Conservation (phyloP, 2,888 invertebrate genomes). For the Melanargia galathea region DNA sequence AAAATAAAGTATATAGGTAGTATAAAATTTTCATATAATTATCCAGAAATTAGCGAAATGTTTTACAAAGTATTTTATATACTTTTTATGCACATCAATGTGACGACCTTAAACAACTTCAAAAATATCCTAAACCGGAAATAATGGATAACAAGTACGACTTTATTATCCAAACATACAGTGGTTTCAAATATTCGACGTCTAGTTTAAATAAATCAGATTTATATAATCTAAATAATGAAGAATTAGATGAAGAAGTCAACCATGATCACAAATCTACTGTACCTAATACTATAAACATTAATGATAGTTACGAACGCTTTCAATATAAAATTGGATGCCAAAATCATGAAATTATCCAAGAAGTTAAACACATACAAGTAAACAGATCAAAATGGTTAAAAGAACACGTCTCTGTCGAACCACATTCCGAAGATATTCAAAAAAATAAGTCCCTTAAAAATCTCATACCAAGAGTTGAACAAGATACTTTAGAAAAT, state of each 20-base stretch:
- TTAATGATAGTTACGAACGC: background rate
- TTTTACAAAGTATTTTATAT: constrained; percentile 14
- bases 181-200: background rate
- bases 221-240: background rate
- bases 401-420: background rate
- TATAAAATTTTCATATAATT: background rate
- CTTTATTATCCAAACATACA: background rate
- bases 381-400: background rate
- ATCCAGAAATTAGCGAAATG: background rate
- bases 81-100: background rate
- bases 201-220: background rate
- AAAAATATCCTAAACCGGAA: constrained; percentile 8
- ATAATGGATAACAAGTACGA: constrained; percentile 11
- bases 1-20: background rate
- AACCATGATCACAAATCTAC: background rate
- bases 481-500: constrained; percentile 1
- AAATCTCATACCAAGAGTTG: background rate
- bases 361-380: constrained; percentile 1
- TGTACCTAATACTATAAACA: background rate
- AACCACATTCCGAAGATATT: constrained; percentile 1
- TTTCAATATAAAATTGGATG: constrained; percentile 5
- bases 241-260: background rate
- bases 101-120: background rate
- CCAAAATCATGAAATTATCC: background rate
- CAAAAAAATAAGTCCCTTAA: background rate